Evolutionary conservation across 2,888 invertebrate species (phyloP), one percentile per base, ranked within the genome.

Genomic region (Nowickia ferox): DNA sequence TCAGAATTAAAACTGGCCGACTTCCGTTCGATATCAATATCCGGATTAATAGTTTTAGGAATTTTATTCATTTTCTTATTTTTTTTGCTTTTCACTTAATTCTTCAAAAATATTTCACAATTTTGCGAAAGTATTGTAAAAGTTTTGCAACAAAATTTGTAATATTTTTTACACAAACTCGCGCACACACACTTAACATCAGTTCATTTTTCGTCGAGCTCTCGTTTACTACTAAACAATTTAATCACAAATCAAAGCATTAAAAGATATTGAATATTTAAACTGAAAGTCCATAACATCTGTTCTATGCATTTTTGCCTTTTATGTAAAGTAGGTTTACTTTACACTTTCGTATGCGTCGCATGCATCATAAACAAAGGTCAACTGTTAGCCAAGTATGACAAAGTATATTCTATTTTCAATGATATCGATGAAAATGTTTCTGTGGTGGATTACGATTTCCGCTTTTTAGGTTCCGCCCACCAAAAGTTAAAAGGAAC

Each of bases 1-100:
- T 93, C 93, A 5, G 95, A 93, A 91, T 95, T 93, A 90, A 97
- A 96, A 5, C 95, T 95, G 90, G 89, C 87, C 74, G 61, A 87
- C 65, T 87, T 61, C 6, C 88, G 88, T 74, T 88, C 88, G 48
- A 84, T 87, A 1, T 57, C 80, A 10, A 88, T 63, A 66, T 88
- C 88, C 0, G 87, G 84, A 84, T 88, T 88, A 9, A 88, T 72
- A 0, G 48, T 42, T 17, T 86, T 87, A 9, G 88, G 87, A 51
- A 87, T 69, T 42, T 53, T 75, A 65, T 75, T 42, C 84, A 84
- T 87, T 65, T 66, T 80, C 2, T 15, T 48, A 13, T 51, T 48
- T 17, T 48, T 44, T 13, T 19, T n/a, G n/a, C n/a, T 19, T 38
- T 22, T 2, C 30, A 6, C 0, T 30, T 30, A 30, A 6, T 30